These are phyloP conservation scores for Nomia melanderi DNA, from an alignment of 1,140 invertebrate species.

Conservation along the genomic window DNA sequence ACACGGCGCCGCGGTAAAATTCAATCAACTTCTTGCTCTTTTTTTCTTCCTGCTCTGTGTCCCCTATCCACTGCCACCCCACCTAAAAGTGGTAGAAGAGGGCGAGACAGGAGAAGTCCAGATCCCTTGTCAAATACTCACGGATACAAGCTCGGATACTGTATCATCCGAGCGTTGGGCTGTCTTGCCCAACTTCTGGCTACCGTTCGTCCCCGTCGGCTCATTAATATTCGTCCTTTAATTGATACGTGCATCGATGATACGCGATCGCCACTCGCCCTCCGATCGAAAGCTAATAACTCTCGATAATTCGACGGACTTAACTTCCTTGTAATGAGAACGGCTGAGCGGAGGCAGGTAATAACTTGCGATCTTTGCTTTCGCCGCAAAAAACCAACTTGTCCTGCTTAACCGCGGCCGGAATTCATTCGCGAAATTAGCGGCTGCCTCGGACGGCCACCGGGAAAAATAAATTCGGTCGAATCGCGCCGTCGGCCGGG, in stretches of 20 bases:
- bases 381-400: slow-evolving; percentile 14
- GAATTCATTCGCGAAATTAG: slow-evolving; percentile 36
- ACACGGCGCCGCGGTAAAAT: slow-evolving; percentile 62
- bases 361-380: slow-evolving; percentile 45
- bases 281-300: slow-evolving; percentile 54
- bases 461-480: slow-evolving; percentile 58
- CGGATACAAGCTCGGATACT: slow-evolving; percentile 32
- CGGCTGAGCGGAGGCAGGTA: slow-evolving; percentile 26
- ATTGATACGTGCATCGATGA: slow-evolving; percentile 66
- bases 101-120: slow-evolving; percentile 26
- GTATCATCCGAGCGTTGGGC: neutral
- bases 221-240: slow-evolving; percentile 69
- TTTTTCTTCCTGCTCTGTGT: slow-evolving; percentile 30
- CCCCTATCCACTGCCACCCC: neutral
- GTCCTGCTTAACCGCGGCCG: slow-evolving; percentile 4
- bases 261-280: slow-evolving; percentile 40
- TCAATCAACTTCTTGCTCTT: slow-evolving; percentile 68
- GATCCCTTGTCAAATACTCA: slow-evolving; percentile 67
- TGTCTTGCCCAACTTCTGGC: slow-evolving; percentile 13
- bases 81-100: neutral
- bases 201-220: slow-evolving; percentile 25
- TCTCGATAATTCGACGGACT: slow-evolving; percentile 61
- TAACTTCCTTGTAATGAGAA: slow-evolving; percentile 53
- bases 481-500: slow-evolving; percentile 25
- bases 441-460: slow-evolving; percentile 25